Conservation (phyloP, 37 sponge, comb jelly and placozoan species). For the Spongilla lacustris region DNA sequence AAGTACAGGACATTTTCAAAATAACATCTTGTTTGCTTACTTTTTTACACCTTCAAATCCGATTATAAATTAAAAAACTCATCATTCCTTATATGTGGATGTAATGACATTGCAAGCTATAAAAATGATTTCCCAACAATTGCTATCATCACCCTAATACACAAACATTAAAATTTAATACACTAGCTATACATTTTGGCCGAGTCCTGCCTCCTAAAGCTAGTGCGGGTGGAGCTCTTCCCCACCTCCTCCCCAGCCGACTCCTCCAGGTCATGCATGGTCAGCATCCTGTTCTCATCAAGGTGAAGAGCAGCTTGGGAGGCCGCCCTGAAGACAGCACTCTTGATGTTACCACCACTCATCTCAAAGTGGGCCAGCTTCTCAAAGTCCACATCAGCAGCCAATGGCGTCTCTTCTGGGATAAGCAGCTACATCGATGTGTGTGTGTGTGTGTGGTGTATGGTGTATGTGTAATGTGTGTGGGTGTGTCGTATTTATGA, state of each 20-base stretch:
- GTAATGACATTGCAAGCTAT: too few species aligned
- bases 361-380: slow-evolving; percentile 60
- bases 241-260: slow-evolving; percentile 72
- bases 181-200: slow-evolving; percentile 70
- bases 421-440: slow-evolving; percentile 54
- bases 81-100: too few species aligned
- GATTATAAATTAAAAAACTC: too few species aligned
- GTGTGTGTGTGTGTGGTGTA: too few species aligned
- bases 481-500: too few species aligned
- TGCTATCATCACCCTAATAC: too few species aligned
- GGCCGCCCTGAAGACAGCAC: slow-evolving; percentile 75
- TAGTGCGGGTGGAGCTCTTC: slow-evolving; percentile 65
- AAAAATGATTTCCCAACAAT: too few species aligned
- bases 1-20: too few species aligned
- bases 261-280: slow-evolving; percentile 66
- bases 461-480: too few species aligned
- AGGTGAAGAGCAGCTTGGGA: slow-evolving; percentile 73
- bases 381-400: slow-evolving; percentile 73
- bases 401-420: slow-evolving; percentile 78
- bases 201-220: slow-evolving; percentile 78
- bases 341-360: slow-evolving; percentile 83
- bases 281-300: slow-evolving; percentile 45
- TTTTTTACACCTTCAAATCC: too few species aligned
- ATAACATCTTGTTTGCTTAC: too few species aligned
- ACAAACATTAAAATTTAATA: too few species aligned